A percentile compares a stretch with the other conserved stretches of the same genome.
Evolutionary conservation across 1,140 invertebrate species (phyloP).

Genomic region (Coptotermes formosanus): DNA sequence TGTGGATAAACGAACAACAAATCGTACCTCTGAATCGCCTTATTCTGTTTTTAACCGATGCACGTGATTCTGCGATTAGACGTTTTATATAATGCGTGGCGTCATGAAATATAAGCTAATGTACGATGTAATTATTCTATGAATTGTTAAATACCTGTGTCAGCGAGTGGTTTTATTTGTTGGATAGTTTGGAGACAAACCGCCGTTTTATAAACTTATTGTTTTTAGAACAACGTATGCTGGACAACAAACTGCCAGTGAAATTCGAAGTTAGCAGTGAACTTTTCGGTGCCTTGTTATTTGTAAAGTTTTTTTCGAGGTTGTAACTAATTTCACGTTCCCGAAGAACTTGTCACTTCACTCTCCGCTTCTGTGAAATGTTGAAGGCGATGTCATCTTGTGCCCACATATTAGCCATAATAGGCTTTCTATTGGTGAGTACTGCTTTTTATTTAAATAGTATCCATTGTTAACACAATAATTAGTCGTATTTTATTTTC

Average conservation of each 20-base stretch:
- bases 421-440: neutral
- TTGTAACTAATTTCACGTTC: neutral
- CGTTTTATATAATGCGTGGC: neutral
- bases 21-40: no score
- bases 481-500: neutral
- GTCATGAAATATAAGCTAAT: neutral
- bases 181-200: neutral
- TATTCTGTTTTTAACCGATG: no score
- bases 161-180: neutral
- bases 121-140: neutral
- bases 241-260: neutral
- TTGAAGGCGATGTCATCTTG: neutral
- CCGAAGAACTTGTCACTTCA: neutral
- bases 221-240: neutral
- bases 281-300: neutral
- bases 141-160: neutral
- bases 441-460: neutral
- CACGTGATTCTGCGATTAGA: no score
- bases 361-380: neutral
- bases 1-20: no score
- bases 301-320: neutral
- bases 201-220: neutral
- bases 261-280: neutral
- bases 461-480: neutral
- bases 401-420: neutral